Base-by-base conservation (phyloP, 2,113 vertebrate species). In the Triplophysa tibetana region DNA sequence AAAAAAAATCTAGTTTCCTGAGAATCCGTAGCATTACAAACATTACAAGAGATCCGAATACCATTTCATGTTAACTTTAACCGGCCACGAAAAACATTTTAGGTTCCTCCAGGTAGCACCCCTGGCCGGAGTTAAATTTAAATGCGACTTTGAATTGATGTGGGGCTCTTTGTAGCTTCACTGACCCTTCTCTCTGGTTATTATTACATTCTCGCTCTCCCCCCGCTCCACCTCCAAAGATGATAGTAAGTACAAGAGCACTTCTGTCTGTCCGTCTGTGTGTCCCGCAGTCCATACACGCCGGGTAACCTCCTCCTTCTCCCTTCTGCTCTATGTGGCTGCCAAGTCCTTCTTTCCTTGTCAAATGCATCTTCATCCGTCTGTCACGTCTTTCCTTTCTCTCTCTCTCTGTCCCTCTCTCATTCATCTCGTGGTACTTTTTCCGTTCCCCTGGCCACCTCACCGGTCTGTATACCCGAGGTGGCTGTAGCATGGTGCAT, bases 241-340 rank as follows among this genome's bases (percentile, higher is more conserved):
- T 99, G 97, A 99, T 99, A 96, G 97, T 99, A 99, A 99, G 97
- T 99, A 99, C 93, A 93, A 94, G 77, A 85, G 83, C 93, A 91
- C 93, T 94, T 91, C 93, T 96, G 93, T 92, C 87, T 93, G 94
- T 95, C 90, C 93, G 94, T 98, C 91, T 93, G 92, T 96, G 90
- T 96, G 96, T 99, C 91, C 83, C 93, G 90, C 94, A 93, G 89
- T 94, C 86, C 93, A 92, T 95, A 85, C 91, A 91, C 86, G 88
- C 86, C 56, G 85, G 92, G 93, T 93, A 91, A 88, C 91, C 86
- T 92, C 90, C 88, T 77, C 33, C 33, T 33, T 6, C 26, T 38
- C 70, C 64, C 75, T 77, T 92, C 87, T 93, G 93, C 94, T 93
- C 87, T 89, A 86, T 91, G 93, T 96, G 94, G 94, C 95, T 97